A percentile compares a stretch with the other conserved stretches of the same genome.
Evolutionary conservation across 2,888 invertebrate genomes (phyloP).

Genomic region (Camptogramma bilineatum): DNA sequence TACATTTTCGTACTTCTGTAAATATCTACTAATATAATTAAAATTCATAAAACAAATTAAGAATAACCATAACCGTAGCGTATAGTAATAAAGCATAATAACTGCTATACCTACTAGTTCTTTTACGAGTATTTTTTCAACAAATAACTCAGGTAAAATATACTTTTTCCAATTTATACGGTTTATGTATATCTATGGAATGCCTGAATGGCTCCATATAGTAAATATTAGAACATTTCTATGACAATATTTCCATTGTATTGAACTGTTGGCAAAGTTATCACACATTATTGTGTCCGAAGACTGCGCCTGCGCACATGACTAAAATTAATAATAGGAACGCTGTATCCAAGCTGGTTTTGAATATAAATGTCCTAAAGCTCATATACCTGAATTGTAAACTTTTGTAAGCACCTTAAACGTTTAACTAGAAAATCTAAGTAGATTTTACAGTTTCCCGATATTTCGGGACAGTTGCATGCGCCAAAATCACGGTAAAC

Average conservation of each 20-base stretch:
- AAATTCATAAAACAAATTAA: no score
- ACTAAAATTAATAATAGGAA: slow-evolving; percentile 54
- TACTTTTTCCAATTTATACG: neutral
- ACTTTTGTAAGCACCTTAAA: no score
- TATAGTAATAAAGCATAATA: no score
- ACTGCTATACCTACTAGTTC: no score
- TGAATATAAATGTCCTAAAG: slow-evolving; percentile 52
- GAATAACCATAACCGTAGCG: no score
- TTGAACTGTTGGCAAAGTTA: slow-evolving; percentile 51
- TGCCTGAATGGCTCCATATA: slow-evolving; percentile 17
- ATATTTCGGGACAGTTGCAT: no score
- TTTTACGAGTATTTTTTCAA: neutral
- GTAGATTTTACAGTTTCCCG: no score
- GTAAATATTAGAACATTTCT: slow-evolving; percentile 46
- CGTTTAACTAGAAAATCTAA: no score
- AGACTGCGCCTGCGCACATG: slow-evolving; percentile 44
- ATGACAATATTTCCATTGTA: slow-evolving; percentile 58
- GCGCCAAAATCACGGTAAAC: no score
- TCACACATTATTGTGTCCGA: slow-evolving; percentile 56
- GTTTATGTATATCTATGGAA: neutral
- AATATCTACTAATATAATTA: no score
- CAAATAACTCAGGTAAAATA: neutral
- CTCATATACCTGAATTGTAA: slow-evolving; percentile 29
- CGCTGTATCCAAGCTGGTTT: slow-evolving; percentile 35
- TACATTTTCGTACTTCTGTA: no score